These are phyloP conservation scores for Protonemura montana DNA, from an alignment of 2,888 invertebrate genomes.

Conservation along the genomic window DNA sequence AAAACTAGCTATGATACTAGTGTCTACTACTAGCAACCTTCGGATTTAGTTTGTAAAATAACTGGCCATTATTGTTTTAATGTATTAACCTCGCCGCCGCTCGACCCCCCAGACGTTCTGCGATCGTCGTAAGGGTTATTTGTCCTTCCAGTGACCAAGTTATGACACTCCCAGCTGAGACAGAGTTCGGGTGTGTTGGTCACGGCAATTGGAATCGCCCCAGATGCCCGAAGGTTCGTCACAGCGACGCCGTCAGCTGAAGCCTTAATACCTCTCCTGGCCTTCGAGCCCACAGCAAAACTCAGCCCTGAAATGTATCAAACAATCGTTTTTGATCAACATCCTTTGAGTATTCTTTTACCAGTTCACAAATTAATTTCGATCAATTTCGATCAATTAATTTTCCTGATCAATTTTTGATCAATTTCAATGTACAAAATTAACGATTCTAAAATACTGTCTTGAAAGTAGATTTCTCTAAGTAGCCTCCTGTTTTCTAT, in stretches of 20 bases:
- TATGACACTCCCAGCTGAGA: constrained; percentile 67
- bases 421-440: too few species aligned
- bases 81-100: constrained; percentile 65
- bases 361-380: too few species aligned
- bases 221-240: constrained; percentile 61
- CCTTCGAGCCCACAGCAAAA: constrained; percentile 55
- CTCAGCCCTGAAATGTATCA: constrained; percentile 56
- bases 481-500: too few species aligned
- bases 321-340: too few species aligned
- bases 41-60: constrained; percentile 34
- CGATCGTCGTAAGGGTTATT: constrained; percentile 70
- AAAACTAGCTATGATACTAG: too few species aligned
- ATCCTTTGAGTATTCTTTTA: too few species aligned
- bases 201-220: constrained; percentile 68
- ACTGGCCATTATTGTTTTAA: too few species aligned
- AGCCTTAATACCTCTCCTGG: constrained; percentile 57
- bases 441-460: too few species aligned
- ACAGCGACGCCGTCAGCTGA: constrained; percentile 64
- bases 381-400: too few species aligned
- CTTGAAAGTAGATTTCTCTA: too few species aligned
- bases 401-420: too few species aligned
- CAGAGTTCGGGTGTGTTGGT: constrained; percentile 73
- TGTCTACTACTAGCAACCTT: too few species aligned
- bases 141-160: constrained; percentile 68
- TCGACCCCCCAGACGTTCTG: constrained; percentile 69